Evolutionary conservation across 2,113 vertebrate genomes (phyloP).

Genomic region (Lepidothrix coronata): DNA sequence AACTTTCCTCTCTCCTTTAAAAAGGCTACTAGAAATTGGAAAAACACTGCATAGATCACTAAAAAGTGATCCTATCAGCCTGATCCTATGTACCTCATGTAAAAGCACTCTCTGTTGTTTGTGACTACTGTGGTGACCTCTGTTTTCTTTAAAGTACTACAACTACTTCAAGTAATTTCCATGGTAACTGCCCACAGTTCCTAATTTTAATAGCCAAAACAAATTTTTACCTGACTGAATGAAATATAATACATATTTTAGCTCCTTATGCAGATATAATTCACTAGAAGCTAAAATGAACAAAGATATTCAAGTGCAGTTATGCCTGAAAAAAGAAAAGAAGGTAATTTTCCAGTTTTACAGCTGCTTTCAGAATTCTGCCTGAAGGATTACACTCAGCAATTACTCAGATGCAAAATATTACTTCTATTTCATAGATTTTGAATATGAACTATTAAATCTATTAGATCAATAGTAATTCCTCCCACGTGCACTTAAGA

Average conservation of each 20-base stretch:
- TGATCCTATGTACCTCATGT: neutral
- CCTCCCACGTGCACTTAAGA: constrained; percentile 58
- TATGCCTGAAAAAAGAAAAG: constrained; percentile 61
- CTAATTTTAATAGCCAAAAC: neutral
- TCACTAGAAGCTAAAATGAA: constrained; percentile 52
- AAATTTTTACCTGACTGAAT: neutral
- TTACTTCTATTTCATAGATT: constrained; percentile 68
- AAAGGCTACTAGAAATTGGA: neutral
- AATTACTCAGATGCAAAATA: constrained; percentile 69
- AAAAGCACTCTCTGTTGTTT: neutral
- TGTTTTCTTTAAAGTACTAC: constrained; percentile 15
- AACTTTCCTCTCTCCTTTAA: neutral
- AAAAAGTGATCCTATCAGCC: neutral
- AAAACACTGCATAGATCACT: neutral
- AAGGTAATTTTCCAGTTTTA: constrained; percentile 70
- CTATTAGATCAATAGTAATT: constrained; percentile 69
- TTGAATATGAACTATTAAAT: constrained; percentile 66
- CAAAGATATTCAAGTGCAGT: constrained; percentile 55
- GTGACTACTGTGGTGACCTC: constrained; percentile 32
- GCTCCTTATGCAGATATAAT: constrained; percentile 46
- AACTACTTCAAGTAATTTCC: constrained; percentile 9
- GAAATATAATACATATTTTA: constrained; percentile 34
- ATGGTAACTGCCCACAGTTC: neutral
- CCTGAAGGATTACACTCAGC: constrained; percentile 63
- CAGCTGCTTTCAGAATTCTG: constrained; percentile 68